Evolutionary conservation across 2,113 vertebrate species (phyloP).

Genomic region (Austrofundulus limnaeus): DNA sequence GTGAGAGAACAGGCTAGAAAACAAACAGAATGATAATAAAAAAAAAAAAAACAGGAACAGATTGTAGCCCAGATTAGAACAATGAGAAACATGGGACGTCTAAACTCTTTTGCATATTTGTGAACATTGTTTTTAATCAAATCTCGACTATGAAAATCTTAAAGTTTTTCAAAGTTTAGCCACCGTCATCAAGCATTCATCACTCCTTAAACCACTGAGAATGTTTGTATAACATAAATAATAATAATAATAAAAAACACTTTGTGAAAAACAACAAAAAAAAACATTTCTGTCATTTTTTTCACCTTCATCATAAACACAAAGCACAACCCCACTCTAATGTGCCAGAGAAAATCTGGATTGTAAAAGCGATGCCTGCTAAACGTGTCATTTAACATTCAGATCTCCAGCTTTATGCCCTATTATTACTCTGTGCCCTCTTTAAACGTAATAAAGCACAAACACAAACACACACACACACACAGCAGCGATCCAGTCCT

Average conservation of each 20-base stretch:
- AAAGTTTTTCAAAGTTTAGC: neutral
- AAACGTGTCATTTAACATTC: slow-evolving; percentile 59
- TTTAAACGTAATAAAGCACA: slow-evolving; percentile 19
- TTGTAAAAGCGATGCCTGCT: slow-evolving; percentile 62
- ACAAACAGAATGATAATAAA: neutral
- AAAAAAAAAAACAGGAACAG: neutral
- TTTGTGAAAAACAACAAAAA: slow-evolving; percentile 39
- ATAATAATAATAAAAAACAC: slow-evolving; percentile 20
- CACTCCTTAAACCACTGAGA: slow-evolving; percentile 7
- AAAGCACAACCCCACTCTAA: slow-evolving; percentile 37
- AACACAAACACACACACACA: slow-evolving; percentile 25
- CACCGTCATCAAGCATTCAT: slow-evolving; percentile 18
- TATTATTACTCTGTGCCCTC: slow-evolving; percentile 24
- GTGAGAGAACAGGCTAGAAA: slow-evolving; percentile 22
- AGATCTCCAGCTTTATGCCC: slow-evolving; percentile 42
- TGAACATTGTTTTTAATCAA: slow-evolving; percentile 15
- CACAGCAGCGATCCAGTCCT: slow-evolving; percentile 39
- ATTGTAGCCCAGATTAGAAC: slow-evolving; percentile 4
- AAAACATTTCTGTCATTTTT: slow-evolving; percentile 58
- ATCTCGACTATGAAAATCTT: neutral
- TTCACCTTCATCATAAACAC: slow-evolving; percentile 46
- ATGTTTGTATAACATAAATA: neutral
- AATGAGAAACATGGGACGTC: slow-evolving; percentile 6
- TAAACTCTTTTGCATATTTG: slow-evolving; percentile 15
- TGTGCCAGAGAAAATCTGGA: slow-evolving; percentile 38